These are phyloP conservation scores for Herminia tarsipennalis DNA, from an alignment of 2,888 invertebrate genomes.

Conservation along the genomic window DNA sequence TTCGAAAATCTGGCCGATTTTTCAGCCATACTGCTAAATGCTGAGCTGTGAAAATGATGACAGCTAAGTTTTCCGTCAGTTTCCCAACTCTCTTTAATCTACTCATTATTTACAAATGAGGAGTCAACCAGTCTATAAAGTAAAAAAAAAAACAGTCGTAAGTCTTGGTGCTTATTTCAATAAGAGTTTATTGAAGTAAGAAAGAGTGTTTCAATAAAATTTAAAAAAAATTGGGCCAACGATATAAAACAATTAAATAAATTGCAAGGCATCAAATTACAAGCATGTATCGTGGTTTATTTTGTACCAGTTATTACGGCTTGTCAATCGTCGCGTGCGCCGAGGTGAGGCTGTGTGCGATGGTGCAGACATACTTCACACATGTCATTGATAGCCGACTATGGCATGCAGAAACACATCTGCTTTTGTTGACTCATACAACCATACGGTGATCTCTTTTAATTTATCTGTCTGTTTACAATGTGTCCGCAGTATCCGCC, in stretches of 20 bases:
- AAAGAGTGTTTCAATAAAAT: too few species aligned
- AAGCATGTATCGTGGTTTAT: slow-evolving; percentile 36
- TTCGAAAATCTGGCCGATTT: too few species aligned
- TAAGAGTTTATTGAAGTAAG: too few species aligned
- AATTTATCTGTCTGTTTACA: slow-evolving; percentile 22
- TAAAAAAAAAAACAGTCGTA: too few species aligned
- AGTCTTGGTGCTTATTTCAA: too few species aligned
- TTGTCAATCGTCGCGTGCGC: slow-evolving; percentile 29
- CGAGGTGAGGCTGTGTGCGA: slow-evolving; percentile 26
- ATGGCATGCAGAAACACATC: slow-evolving; percentile 29
- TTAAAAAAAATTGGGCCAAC: too few species aligned
- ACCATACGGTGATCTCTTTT: slow-evolving; percentile 10
- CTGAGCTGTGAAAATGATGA: too few species aligned
- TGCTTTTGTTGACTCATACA: slow-evolving; percentile 36
- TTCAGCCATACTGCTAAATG: too few species aligned
- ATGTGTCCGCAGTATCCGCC: not conserved
- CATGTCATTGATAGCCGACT: slow-evolving; percentile 37
- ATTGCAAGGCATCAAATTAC: not conserved
- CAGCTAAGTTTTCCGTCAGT: too few species aligned
- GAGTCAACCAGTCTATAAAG: too few species aligned
- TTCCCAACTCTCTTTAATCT: too few species aligned
- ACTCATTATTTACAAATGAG: too few species aligned
- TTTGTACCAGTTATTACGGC: slow-evolving; percentile 20
- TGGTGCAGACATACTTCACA: slow-evolving; percentile 25
- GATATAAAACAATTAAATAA: not conserved